Evolutionary conservation across 2,888 invertebrate genomes (phyloP).

Genomic region (Neoascia interrupta): DNA sequence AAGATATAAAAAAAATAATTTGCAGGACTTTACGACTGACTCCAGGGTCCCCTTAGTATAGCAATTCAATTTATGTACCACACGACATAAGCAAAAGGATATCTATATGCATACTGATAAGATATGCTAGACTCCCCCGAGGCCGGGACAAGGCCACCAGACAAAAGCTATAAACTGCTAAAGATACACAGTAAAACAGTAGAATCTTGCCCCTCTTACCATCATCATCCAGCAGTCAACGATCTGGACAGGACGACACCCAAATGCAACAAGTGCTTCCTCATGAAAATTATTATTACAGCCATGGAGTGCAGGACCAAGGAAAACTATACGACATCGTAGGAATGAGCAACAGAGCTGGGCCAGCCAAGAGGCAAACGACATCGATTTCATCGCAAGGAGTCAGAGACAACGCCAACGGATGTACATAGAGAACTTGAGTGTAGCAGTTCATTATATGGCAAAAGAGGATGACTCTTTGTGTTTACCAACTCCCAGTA

Average conservation of each 20-base stretch:
- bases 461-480: constrained; percentile 45
- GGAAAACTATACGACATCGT: neutral
- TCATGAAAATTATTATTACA: constrained; percentile 61
- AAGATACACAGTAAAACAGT: constrained; percentile 15
- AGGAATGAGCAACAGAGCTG: constrained; percentile 46
- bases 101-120: constrained; percentile 27
- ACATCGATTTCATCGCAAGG: neutral
- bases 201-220: constrained; percentile 4
- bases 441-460: constrained; percentile 53
- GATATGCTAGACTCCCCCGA: constrained; percentile 50
- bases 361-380: neutral
- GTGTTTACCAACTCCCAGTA: constrained; percentile 42
- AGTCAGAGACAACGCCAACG: too few relatives aligned
- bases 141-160: constrained; percentile 51
- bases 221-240: neutral
- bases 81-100: constrained; percentile 16
- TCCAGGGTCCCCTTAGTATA: constrained; percentile 38
- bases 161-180: constrained; percentile 63
- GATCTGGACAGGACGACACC: constrained; percentile 23
- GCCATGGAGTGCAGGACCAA: constrained; percentile 32
- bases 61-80: constrained; percentile 66
- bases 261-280: constrained; percentile 64
- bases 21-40: constrained; percentile 19
- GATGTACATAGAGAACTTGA: too few relatives aligned
- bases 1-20: constrained; percentile 30